A percentile compares a stretch with the other conserved stretches of the same genome.
These are phyloP conservation scores for Lanius collurio DNA, from an alignment of 2,113 vertebrate genomes.

Conservation along the genomic window DNA sequence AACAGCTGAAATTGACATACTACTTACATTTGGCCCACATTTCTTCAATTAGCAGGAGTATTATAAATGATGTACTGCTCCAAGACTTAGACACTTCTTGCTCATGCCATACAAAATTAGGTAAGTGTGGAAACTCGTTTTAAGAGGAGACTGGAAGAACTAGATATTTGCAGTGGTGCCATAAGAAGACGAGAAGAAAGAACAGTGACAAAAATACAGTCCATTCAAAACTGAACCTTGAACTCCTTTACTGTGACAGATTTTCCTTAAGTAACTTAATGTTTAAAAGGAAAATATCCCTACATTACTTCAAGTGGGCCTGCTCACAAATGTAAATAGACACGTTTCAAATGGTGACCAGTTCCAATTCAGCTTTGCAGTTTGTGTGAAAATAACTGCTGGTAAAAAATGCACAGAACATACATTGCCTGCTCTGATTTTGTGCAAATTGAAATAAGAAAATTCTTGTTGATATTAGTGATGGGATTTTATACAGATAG, in stretches of 20 bases:
- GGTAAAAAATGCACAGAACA: neutral
- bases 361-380: neutral
- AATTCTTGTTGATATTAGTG: neutral
- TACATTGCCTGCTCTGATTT: neutral
- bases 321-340: neutral
- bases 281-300: neutral
- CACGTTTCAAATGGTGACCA: neutral
- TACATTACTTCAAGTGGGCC: neutral
- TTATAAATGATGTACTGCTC: slow-evolving; percentile 53
- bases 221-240: neutral
- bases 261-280: neutral
- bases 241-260: neutral
- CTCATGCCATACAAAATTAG: slow-evolving; percentile 8
- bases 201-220: neutral
- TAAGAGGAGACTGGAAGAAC: slow-evolving; percentile 5
- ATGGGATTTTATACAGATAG: neutral
- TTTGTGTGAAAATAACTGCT: neutral
- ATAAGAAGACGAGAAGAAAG: neutral
- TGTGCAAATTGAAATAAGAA: neutral
- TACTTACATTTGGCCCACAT: slow-evolving; percentile 5
- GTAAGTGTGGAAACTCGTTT: slow-evolving; percentile 23
- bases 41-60: slow-evolving; percentile 16
- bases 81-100: neutral
- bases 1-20: slow-evolving; percentile 30
- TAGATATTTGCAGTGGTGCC: neutral